Evolutionary conservation across 2,113 vertebrate species (phyloP).

Genomic region (Bubalus kerabau): DNA sequence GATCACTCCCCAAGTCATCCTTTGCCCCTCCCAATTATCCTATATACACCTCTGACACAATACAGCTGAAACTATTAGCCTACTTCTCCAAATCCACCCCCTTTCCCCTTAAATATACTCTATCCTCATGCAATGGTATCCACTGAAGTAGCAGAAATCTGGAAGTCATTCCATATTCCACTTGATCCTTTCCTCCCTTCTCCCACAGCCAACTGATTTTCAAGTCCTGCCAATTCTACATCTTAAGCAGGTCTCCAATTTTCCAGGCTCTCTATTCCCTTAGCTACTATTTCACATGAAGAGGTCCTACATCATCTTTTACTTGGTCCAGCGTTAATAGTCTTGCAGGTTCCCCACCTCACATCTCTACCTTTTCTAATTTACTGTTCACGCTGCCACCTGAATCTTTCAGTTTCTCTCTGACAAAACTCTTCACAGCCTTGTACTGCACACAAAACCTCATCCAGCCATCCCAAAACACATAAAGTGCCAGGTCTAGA

Average conservation of each 20-base stretch:
- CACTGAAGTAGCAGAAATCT: background rate
- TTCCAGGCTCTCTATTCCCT: background rate
- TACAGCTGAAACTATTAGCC: background rate
- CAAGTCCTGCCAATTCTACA: background rate
- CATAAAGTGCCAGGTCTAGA: background rate
- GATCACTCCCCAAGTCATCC: background rate
- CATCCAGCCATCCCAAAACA: background rate
- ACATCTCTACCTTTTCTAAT: background rate
- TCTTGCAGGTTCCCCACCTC: background rate
- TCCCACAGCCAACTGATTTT: background rate
- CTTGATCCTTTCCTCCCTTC: background rate
- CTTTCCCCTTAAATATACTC: background rate
- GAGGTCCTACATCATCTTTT: background rate
- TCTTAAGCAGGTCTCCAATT: background rate
- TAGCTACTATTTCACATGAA: background rate
- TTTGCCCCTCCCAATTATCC: background rate
- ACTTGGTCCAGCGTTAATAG: background rate
- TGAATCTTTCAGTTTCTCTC: background rate
- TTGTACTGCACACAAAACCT: background rate
- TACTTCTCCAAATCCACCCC: background rate
- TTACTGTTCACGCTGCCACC: background rate
- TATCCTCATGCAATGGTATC: background rate
- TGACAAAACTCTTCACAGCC: background rate
- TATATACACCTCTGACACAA: background rate
- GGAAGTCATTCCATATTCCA: background rate